These are phyloP conservation scores for Dermolepida albohirtum DNA, from an alignment of 2,888 invertebrate genomes.

Conservation along the genomic window DNA sequence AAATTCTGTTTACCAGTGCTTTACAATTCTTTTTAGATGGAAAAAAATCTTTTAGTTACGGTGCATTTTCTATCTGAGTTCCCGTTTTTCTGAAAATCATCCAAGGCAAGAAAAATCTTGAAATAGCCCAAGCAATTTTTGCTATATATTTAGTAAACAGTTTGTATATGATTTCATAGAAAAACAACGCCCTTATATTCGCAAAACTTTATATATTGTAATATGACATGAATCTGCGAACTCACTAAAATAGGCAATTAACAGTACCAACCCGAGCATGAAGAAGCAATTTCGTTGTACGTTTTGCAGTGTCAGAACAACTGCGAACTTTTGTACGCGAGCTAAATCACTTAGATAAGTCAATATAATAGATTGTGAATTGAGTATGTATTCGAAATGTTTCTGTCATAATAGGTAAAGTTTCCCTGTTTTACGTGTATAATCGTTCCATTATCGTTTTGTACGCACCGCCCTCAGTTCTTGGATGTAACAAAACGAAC, in stretches of 20 bases:
- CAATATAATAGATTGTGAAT: conserved; percentile 31
- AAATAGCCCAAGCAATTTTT: too few relatives aligned
- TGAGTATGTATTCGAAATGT: conserved; percentile 16
- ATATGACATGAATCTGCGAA: too few relatives aligned
- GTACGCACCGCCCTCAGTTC: conserved; percentile 18
- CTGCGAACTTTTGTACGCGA: conserved; percentile 14
- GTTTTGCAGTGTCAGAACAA: conserved; percentile 9
- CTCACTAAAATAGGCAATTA: conserved; percentile 10
- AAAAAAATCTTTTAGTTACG: too few relatives aligned
- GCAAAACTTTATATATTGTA: too few relatives aligned
- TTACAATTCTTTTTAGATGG: too few relatives aligned
- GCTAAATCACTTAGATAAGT: conserved; percentile 34
- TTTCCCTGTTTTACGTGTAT: conserved; percentile 22
- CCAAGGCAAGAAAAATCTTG: too few relatives aligned
- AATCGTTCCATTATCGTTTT: conserved; percentile 31
- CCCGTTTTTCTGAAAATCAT: too few relatives aligned
- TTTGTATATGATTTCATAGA: too few relatives aligned
- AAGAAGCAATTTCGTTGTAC: conserved; percentile 20
- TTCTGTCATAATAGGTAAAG: conserved; percentile 30
- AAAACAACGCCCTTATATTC: too few relatives aligned
- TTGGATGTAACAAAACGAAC: conserved; percentile 27
- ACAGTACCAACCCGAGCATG: conserved; percentile 9
- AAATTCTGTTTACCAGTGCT: too few relatives aligned
- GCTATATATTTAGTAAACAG: too few relatives aligned
- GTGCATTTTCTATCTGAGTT: too few relatives aligned